phyloP scores from a whole-genome alignment of 2,113 vertebrate species.

The Poeciliopsis occidentalis region DNA sequence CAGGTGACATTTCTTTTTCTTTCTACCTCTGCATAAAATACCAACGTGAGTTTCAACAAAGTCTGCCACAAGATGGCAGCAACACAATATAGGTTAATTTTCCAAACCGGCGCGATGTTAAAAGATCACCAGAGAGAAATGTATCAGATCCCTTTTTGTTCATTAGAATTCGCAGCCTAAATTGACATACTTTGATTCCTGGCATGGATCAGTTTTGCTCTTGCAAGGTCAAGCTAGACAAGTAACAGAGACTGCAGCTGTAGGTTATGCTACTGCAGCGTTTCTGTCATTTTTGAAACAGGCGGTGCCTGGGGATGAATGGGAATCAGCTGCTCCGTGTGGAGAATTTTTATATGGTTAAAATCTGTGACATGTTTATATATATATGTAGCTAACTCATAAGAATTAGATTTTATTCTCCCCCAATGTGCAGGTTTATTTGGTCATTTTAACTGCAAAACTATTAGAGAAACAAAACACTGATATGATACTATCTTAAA shows the following conservation, averaged over 20 bases:
- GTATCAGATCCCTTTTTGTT: background rate
- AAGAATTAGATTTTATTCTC: background rate
- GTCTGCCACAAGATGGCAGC: conserved; percentile 46
- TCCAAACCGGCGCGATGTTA: no score
- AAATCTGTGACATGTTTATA: background rate
- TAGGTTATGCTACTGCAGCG: conserved; percentile 2
- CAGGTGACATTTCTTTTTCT: no score
- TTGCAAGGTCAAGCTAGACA: background rate
- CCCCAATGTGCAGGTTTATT: background rate
- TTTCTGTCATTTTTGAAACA: conserved; percentile 12
- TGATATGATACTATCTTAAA: background rate
- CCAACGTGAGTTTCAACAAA: background rate
- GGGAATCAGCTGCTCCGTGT: background rate
- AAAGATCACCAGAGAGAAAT: background rate
- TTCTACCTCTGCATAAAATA: background rate
- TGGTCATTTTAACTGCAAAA: background rate
- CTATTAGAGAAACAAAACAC: no score
- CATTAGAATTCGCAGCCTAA: background rate
- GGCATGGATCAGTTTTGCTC: background rate
- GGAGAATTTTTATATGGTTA: background rate
- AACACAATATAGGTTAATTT: conserved; percentile 2
- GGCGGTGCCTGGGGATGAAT: conserved; percentile 10
- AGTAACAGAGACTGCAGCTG: background rate
- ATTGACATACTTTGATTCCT: background rate
- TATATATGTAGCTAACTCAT: background rate